Evolutionary conservation across 2,888 invertebrate genomes (phyloP).

Genomic region (Rhimphoctona megacephalus): DNA sequence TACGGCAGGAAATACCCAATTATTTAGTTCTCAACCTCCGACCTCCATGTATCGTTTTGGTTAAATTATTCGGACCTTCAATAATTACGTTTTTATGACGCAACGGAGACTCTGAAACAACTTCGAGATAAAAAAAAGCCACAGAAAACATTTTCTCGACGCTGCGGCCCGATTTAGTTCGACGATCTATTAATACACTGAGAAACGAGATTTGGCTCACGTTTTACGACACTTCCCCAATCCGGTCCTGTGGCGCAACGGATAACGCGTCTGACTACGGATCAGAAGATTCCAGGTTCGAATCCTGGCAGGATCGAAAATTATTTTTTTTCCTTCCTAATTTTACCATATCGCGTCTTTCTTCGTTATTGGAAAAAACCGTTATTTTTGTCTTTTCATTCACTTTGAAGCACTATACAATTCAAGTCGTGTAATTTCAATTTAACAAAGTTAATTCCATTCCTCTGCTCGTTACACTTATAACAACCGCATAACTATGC

Average conservation of each 20-base stretch:
- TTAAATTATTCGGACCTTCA: slow-evolving; percentile 66
- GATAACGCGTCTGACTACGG: slow-evolving; percentile 91
- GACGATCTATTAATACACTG: slow-evolving; percentile 18
- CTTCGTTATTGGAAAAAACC: background rate
- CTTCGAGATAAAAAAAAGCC: background rate
- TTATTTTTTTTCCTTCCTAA: slow-evolving; percentile 66
- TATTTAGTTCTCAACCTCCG: slow-evolving; percentile 69
- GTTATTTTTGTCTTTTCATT: background rate
- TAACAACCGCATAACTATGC: background rate
- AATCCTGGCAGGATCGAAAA: slow-evolving; percentile 81
- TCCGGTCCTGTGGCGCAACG: slow-evolving; percentile 81
- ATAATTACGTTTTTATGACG: slow-evolving; percentile 9
- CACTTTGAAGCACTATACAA: background rate
- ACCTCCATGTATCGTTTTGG: slow-evolving; percentile 10
- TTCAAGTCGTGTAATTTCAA: background rate
- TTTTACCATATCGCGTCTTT: background rate
- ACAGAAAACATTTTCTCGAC: background rate
- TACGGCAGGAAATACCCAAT: slow-evolving; percentile 75
- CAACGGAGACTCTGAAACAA: background rate
- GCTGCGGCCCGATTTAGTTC: background rate
- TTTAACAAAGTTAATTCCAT: background rate
- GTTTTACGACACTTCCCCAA: background rate
- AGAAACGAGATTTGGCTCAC: background rate
- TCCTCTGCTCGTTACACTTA: background rate
- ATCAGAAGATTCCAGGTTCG: slow-evolving; percentile 88